Conservation (phyloP, 2,888 invertebrate genomes). For the Habroteleia sp. region DNA sequence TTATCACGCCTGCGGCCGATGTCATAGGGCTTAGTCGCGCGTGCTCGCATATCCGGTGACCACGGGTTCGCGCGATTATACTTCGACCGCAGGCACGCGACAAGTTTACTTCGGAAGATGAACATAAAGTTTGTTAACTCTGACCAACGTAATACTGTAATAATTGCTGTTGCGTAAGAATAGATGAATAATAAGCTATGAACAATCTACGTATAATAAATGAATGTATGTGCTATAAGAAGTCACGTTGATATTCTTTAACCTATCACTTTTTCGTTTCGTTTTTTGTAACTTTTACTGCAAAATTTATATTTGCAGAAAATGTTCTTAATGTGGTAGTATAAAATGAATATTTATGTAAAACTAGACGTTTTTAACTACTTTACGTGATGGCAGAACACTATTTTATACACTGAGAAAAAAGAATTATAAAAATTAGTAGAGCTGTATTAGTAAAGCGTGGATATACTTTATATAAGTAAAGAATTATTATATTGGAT, state of each 20-base stretch:
- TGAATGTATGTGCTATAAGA: slow-evolving; percentile 79
- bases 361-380: too few relatives aligned
- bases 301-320: too few relatives aligned
- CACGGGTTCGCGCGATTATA: slow-evolving; percentile 69
- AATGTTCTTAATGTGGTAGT: too few relatives aligned
- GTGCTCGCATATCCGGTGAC: slow-evolving; percentile 81
- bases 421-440: too few relatives aligned
- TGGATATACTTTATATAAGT: too few relatives aligned
- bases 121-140: slow-evolving; percentile 75
- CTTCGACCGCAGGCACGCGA: slow-evolving; percentile 76
- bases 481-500: too few relatives aligned
- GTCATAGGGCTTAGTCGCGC: slow-evolving; percentile 83
- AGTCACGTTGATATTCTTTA: slow-evolving; percentile 21
- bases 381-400: too few relatives aligned
- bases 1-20: slow-evolving; percentile 81
- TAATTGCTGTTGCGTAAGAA: slow-evolving; percentile 78
- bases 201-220: slow-evolving; percentile 80
- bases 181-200: slow-evolving; percentile 79
- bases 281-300: too few relatives aligned
- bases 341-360: too few relatives aligned
- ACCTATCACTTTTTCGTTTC: too few relatives aligned
- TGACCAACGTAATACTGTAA: slow-evolving; percentile 78
- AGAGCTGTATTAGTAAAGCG: too few relatives aligned
- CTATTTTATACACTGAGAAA: too few relatives aligned
- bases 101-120: slow-evolving; percentile 63